Evolutionary conservation across 1,140 invertebrate species (phyloP).

Genomic region (Pseudoatta argentina): DNA sequence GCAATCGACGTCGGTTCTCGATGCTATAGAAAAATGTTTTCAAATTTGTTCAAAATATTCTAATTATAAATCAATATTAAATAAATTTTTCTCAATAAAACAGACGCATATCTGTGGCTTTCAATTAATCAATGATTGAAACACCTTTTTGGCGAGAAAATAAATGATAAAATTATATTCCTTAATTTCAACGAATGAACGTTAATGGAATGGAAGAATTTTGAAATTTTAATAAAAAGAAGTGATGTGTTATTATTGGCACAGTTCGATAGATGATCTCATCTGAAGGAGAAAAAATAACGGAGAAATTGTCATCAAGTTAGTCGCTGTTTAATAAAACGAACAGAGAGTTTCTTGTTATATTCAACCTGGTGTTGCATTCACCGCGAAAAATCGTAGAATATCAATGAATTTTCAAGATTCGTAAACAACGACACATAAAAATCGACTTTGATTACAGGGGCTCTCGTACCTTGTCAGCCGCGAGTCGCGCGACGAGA

Average conservation of each 20-base stretch:
- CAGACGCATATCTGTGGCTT: neutral
- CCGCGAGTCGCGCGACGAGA: conserved; percentile 83
- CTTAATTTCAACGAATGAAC: neutral
- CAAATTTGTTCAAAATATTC: neutral
- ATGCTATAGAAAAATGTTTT: neutral
- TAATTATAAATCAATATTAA: neutral
- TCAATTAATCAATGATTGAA: neutral
- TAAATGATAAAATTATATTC: neutral
- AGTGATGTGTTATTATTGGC: neutral
- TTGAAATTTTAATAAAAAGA: neutral
- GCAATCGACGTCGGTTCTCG: neutral
- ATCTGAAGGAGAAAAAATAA: neutral
- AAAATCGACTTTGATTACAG: conserved; percentile 13
- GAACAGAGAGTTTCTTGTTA: neutral
- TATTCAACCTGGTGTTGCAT: neutral
- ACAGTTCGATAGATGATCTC: neutral
- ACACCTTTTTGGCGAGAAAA: neutral
- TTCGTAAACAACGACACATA: neutral
- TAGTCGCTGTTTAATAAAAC: neutral
- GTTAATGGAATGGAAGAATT: neutral
- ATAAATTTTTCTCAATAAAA: neutral
- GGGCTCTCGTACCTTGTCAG: conserved; percentile 83
- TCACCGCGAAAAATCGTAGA: neutral
- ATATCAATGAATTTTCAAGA: neutral
- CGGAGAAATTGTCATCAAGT: neutral